Conservation (phyloP, 2,797 vertebrate species). For the Craterocephalus amniculus region DNA sequence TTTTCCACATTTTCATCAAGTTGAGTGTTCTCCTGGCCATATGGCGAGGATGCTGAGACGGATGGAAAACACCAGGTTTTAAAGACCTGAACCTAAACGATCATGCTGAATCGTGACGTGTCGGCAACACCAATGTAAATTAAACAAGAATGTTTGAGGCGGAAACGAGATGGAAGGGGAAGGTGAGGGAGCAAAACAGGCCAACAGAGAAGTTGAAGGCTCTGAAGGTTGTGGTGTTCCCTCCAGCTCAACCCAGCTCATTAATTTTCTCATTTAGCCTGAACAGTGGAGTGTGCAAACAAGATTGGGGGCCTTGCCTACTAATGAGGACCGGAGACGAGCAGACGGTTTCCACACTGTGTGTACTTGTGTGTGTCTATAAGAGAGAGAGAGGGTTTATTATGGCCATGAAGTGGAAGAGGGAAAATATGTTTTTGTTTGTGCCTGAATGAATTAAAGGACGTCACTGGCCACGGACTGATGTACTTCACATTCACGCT, state of each 20-base stretch:
- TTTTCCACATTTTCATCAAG: conserved; percentile 8
- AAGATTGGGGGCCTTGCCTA: conserved; percentile 69
- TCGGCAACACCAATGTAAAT: conserved; percentile 35
- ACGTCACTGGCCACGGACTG: not conserved
- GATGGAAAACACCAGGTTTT: conserved; percentile 30
- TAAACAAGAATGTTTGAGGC: conserved; percentile 33
- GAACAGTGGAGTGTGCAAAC: conserved; percentile 78
- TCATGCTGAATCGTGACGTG: conserved; percentile 7
- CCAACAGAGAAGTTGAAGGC: conserved; percentile 29
- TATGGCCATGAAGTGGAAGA: conserved; percentile 4
- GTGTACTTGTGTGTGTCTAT: conserved; percentile 5
- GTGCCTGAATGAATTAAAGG: not conserved
- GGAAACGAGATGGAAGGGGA: conserved; percentile 15
- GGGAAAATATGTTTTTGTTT: conserved; percentile 12
- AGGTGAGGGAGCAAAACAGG: conserved; percentile 41
- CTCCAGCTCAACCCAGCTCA: conserved; percentile 70
- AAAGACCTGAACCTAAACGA: conserved; percentile 17
- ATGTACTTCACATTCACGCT: not conserved
- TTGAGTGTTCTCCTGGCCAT: conserved; percentile 1
- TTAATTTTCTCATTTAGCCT: conserved; percentile 83
- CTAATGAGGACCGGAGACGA: conserved; percentile 71
- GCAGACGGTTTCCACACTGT: conserved; percentile 34
- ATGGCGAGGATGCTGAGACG: not conserved
- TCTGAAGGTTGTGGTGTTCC: conserved; percentile 67
- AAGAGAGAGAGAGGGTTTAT: conserved; percentile 10